These are phyloP conservation scores for Melipona bicolor DNA, from an alignment of 2,888 invertebrate genomes.

Conservation along the genomic window DNA sequence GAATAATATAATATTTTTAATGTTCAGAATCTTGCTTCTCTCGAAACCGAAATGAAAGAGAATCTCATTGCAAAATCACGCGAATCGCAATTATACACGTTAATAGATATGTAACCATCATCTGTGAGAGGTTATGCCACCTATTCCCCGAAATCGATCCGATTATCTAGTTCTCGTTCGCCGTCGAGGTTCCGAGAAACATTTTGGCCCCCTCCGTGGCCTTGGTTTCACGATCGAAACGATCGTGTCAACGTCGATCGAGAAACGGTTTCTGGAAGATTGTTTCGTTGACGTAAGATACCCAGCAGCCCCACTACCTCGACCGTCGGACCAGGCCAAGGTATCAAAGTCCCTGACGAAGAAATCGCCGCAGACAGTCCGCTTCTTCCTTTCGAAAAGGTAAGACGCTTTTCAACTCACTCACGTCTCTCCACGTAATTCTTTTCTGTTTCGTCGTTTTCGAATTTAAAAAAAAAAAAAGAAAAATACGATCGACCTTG, in stretches of 20 bases:
- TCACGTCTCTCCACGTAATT: background rate
- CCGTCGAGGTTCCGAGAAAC: conserved; percentile 34
- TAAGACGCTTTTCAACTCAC: conserved; percentile 57
- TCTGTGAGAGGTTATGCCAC: background rate
- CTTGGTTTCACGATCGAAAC: conserved; percentile 17
- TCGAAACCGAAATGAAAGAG: background rate
- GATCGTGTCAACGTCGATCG: conserved; percentile 12
- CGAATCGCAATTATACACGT: too few species aligned
- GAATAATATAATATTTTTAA: background rate
- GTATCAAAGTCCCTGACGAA: conserved; percentile 74
- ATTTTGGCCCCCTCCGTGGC: conserved; percentile 22
- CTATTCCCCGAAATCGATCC: conserved; percentile 6
- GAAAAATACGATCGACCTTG: background rate
- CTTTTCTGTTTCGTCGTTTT: background rate
- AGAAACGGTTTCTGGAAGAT: conserved; percentile 57
- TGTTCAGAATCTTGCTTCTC: background rate
- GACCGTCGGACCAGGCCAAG: conserved; percentile 60
- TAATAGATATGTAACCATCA: too few species aligned
- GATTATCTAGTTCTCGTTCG: background rate
- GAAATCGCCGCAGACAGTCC: conserved; percentile 70
- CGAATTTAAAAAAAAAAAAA: too few species aligned
- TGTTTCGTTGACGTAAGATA: conserved; percentile 72
- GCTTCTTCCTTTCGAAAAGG: conserved; percentile 73
- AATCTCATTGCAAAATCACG: background rate
- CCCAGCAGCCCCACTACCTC: conserved; percentile 70